These are phyloP conservation scores for Pseudorhiza aurosa DNA, from an alignment of 30 jellyfish, hydroid and myxozoan species.

Conservation along the genomic window DNA sequence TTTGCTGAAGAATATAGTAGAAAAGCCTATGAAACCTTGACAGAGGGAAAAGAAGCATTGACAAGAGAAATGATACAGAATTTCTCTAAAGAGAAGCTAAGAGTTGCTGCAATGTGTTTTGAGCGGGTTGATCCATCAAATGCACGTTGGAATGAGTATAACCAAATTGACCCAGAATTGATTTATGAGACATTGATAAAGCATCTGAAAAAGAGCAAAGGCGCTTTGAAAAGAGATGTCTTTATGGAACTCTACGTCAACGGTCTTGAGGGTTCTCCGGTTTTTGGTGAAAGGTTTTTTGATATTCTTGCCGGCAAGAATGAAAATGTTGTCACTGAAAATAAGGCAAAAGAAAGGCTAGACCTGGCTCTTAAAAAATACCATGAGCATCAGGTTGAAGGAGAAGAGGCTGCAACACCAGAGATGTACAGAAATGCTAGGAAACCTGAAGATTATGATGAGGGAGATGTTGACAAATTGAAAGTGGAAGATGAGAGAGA, in stretches of 20 bases:
- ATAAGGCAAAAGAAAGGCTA: not conserved
- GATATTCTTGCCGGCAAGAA: constrained; percentile 62
- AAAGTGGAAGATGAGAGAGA: constrained; percentile 15
- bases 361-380: constrained; percentile 35
- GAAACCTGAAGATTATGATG: constrained; percentile 46
- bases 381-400: constrained; percentile 47
- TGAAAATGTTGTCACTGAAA: constrained; percentile 10
- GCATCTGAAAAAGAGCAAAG: constrained; percentile 25
- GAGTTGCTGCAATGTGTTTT: constrained; percentile 60
- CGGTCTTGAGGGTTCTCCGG: constrained; percentile 62
- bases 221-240: constrained; percentile 31
- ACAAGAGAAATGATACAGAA: constrained; percentile 34
- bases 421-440: constrained; percentile 27
- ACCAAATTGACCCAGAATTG: constrained; percentile 24
- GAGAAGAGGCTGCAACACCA: constrained; percentile 66
- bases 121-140: constrained; percentile 69
- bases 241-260: constrained; percentile 49
- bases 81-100: constrained; percentile 33
- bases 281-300: constrained; percentile 63
- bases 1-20: constrained; percentile 27
- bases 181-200: constrained; percentile 11
- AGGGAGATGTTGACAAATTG: constrained; percentile 47
- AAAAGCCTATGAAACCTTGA: constrained; percentile 20
- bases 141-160: constrained; percentile 67
- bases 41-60: constrained; percentile 33